phyloP scores from a whole-genome alignment of 1,140 invertebrate species.

The Philopotamus ludificatus region DNA sequence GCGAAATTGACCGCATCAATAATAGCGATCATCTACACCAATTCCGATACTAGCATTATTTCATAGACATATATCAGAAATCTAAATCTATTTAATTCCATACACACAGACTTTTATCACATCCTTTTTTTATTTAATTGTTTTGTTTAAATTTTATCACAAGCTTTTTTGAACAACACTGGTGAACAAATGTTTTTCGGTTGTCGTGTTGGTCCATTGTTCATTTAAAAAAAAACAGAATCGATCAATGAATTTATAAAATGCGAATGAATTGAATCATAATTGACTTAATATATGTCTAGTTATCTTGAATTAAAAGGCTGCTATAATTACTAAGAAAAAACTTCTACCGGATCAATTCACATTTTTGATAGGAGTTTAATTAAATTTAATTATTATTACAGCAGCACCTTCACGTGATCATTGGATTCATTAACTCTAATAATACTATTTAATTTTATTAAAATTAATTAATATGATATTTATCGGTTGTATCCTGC shows the following conservation, averaged over 20 bases:
- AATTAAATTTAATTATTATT: not conserved
- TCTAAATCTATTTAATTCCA: conserved; percentile 4
- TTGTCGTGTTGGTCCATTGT: conserved; percentile 20
- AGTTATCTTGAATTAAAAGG: not conserved
- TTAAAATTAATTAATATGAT: not conserved
- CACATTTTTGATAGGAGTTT: conserved; percentile 9
- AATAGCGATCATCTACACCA: not conserved
- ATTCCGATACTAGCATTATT: not conserved
- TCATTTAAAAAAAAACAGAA: conserved; percentile 27
- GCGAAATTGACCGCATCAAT: no score
- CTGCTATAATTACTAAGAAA: conserved; percentile 5
- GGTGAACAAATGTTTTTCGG: not conserved
- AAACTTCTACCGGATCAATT: not conserved
- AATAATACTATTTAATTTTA: not conserved
- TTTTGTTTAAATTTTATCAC: conserved; percentile 33
- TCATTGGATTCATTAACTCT: not conserved
- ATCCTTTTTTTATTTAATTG: conserved; percentile 25
- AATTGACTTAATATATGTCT: conserved; percentile 18
- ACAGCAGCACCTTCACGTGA: not conserved
- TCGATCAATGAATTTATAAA: not conserved
- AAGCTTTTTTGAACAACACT: conserved; percentile 38
- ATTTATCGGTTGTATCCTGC: conserved; percentile 47
- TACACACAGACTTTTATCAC: conserved; percentile 35
- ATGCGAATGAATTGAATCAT: not conserved
- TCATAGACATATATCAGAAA: not conserved